phyloP scores from a whole-genome alignment of 1,140 invertebrate genomes.

The Ips typographus region DNA sequence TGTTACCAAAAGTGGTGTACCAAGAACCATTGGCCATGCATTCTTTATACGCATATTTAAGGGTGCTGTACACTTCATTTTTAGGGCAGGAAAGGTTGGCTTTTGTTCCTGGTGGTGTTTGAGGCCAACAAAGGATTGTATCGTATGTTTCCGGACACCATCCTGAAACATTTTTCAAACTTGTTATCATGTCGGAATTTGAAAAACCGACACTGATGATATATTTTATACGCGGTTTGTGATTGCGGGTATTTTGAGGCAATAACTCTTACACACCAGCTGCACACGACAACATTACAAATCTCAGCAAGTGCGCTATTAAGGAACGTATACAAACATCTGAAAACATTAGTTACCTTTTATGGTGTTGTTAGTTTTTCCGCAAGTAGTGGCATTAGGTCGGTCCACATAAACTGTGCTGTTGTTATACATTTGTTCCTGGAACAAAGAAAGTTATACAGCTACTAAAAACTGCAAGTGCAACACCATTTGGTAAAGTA shows the following conservation, averaged over 20 bases:
- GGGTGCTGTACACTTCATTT: slow-evolving; percentile 58
- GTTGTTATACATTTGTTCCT: too few species aligned
- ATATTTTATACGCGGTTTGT: too few species aligned
- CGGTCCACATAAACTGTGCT: not conserved
- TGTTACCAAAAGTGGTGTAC: slow-evolving; percentile 43
- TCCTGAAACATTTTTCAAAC: slow-evolving; percentile 28
- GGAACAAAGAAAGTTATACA: too few species aligned
- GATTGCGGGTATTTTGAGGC: too few species aligned
- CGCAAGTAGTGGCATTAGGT: not conserved
- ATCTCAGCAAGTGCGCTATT: too few species aligned
- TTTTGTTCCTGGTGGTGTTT: slow-evolving; percentile 61
- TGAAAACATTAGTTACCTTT: not conserved
- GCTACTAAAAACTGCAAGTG: too few species aligned
- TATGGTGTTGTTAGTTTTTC: not conserved
- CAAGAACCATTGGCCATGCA: slow-evolving; percentile 48
- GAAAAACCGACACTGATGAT: too few species aligned
- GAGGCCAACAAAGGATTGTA: slow-evolving; percentile 66
- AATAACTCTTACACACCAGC: too few species aligned
- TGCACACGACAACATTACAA: too few species aligned
- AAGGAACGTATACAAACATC: not conserved
- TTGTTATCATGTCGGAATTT: too few species aligned
- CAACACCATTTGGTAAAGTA: too few species aligned
- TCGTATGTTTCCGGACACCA: slow-evolving; percentile 66
- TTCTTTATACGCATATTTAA: slow-evolving; percentile 41
- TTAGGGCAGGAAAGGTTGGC: slow-evolving; percentile 62